Conservation (phyloP, 2,113 vertebrate species). For the Actenoides hombroni region DNA sequence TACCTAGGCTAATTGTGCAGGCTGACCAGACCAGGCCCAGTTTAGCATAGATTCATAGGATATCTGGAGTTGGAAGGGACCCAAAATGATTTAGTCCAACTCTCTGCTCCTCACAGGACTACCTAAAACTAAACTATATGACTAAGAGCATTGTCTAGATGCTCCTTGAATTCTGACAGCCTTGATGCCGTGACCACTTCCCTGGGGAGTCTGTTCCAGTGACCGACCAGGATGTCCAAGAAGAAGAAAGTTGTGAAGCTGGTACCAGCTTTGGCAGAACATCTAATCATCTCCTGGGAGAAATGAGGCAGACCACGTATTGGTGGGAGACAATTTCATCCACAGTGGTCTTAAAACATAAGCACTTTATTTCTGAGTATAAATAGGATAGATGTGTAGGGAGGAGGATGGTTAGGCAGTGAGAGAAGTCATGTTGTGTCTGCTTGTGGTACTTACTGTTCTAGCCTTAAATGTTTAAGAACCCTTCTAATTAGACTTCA, state of each 20-base stretch:
- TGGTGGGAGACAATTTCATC: background rate
- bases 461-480: background rate
- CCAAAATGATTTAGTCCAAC: background rate
- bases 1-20: background rate
- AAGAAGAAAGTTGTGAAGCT: background rate
- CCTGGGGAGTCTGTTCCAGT: background rate
- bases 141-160: background rate
- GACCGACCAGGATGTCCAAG: background rate
- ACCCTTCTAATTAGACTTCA: background rate
- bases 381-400: background rate
- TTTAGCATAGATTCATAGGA: accelerated
- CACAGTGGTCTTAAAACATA: accelerated
- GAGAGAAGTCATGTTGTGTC: background rate
- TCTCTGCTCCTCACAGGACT: background rate
- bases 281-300: background rate
- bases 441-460: background rate
- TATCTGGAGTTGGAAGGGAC: background rate
- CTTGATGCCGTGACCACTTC: background rate
- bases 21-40: background rate
- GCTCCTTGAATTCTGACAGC: background rate
- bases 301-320: background rate
- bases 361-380: background rate
- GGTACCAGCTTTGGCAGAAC: background rate
- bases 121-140: background rate
- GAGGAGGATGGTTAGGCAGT: background rate